Percentiles rank a stretch among this genome's conserved stretches.
Conservation (phyloP, 2,888 invertebrate genomes). For the Mythimna pallens region DNA sequence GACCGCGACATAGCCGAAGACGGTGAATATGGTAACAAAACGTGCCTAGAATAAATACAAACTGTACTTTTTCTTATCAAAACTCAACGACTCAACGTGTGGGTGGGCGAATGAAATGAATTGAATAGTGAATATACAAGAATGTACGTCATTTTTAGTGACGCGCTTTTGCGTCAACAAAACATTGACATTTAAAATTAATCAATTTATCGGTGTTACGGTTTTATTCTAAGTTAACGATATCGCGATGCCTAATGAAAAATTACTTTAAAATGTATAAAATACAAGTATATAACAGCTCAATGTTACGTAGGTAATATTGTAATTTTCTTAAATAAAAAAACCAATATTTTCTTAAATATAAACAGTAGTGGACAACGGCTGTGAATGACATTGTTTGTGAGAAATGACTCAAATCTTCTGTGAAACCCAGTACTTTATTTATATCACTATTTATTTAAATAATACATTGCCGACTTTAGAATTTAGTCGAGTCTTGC, state of each 20-base stretch:
- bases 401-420: no score
- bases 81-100: conserved; percentile 76
- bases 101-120: conserved; percentile 73
- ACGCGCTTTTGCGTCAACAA: conserved; percentile 51
- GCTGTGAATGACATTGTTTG: no score
- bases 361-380: no score
- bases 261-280: no score
- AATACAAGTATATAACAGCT: no score
- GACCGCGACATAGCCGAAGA: conserved; percentile 71
- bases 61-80: conserved; percentile 76
- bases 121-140: conserved; percentile 41
- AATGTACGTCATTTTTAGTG: conserved; percentile 73
- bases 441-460: no score
- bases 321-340: no score
- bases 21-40: conserved; percentile 72
- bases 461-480: no score
- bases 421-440: no score
- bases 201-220: conserved; percentile 12
- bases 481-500: conserved; percentile 1
- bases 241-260: no score
- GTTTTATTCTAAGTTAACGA: neutral
- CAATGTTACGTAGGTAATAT: no score
- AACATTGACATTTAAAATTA: conserved; percentile 32
- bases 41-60: conserved; percentile 79
- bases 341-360: no score